Percentiles rank a stretch among this genome's conserved stretches.
Conservation (phyloP, 2,888 invertebrate genomes). For the Clepsis dumicolana region DNA sequence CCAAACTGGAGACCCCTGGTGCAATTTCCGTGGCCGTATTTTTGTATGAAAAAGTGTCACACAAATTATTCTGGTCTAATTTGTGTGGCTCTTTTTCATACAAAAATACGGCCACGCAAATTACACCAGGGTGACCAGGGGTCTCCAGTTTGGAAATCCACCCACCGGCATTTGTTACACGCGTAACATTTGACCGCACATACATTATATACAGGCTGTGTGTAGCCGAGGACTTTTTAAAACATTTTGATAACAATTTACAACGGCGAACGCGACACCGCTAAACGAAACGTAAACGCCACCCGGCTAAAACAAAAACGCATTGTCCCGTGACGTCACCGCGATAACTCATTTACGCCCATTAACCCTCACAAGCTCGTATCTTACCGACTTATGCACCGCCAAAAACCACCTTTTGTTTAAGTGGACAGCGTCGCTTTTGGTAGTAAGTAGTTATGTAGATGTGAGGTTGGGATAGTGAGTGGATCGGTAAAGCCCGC, state of each 20-base stretch:
- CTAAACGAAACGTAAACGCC: constrained; percentile 5
- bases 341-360: constrained; percentile 67
- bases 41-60: no score
- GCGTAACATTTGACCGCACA: no score
- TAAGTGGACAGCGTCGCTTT: background rate
- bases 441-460: background rate
- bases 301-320: constrained; percentile 45
- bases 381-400: background rate
- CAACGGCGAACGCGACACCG: background rate
- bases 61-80: no score
- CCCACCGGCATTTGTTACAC: no score
- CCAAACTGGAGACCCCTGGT: no score
- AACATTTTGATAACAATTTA: background rate
- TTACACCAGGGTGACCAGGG: no score
- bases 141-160: no score
- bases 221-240: background rate
- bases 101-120: no score
- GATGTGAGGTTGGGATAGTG: background rate
- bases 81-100: no score
- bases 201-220: background rate
- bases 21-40: no score
- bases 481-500: constrained; percentile 66
- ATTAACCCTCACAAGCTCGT: background rate
- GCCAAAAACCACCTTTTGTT: background rate
- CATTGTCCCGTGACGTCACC: constrained; percentile 68